Base-by-base conservation (phyloP, 2,888 invertebrate genomes). In the Emmelina monodactyla region DNA sequence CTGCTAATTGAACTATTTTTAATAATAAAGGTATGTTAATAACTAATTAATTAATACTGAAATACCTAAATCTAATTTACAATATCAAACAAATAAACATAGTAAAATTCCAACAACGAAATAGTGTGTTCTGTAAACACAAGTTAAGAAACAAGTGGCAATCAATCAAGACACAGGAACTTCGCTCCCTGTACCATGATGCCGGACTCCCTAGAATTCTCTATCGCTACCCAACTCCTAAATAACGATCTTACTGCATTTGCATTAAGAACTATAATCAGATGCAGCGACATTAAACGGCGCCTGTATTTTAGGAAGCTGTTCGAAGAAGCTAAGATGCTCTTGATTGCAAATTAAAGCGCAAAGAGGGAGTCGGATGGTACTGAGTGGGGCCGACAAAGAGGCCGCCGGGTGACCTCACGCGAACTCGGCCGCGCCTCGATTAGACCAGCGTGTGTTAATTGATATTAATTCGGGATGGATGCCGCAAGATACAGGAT, bases 401-500 rank as follows among this genome's bases (percentile, higher is more conserved):
- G 75, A 50, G 47, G 55, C 72, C 75, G 76, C 75, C n/a, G n/a
- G n/a, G n/a, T n/a, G n/a, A n/a, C n/a, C 72, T 71, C 78, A 76
- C 76, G 78, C 76, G 75, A 73, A 29, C 29, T 25, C 29, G 4
- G 60, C 63, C 61, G 56, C 57, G 60, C 70, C 67, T 70, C 75
- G 73, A 78, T 78, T 78, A 78, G 72, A 71, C 65, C 72, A 64
- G 76, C 68, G 75, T 76, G 75, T 71, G 76, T 73, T 78, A 79
- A 79, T 78, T 79, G 76, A 69, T 73, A 76, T 75, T 78, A 79
- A 79, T 75, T 69, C 67, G 57, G 57, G 57, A 53, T 56, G 65
- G 58, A 53, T 70, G 76, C 72, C 57, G 53, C 58, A 71, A 72
- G 66, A 3, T 14, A 29, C 6, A 11, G 11, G 28, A 19, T n/a